Evolutionary conservation across 2,113 vertebrate species (phyloP), one percentile per base, ranked within the genome.

Genomic region (Scartelaos histophorus): DNA sequence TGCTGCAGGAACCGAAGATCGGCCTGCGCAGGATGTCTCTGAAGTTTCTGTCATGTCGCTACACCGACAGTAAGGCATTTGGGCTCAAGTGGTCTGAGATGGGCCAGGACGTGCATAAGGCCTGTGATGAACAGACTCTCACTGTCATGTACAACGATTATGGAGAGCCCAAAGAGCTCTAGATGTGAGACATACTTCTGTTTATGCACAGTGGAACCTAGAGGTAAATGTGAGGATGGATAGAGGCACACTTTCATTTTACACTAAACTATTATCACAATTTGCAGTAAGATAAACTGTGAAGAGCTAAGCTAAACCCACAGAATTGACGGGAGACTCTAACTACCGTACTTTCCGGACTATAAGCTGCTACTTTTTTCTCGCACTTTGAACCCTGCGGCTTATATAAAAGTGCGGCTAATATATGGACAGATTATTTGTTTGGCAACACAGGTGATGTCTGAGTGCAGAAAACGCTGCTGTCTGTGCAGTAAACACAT

Each of bases 121-220:
- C 96, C 0, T 99, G 97, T 0, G 97, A 99, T 65, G 95, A 98
- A 83, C 98, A 99, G 91, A 93, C 89, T 3, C 94, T 99, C 69
- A 94, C 94, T 0, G 92, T 99, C 79, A 95, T 97, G 79, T 98
- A 98, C 86, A 99, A 98, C 13, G 96, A 98, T 89, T 98, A 98
- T 19, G 97, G 97, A 19, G 96, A 98, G 89, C 92, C 93, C 71
- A 98, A 97, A 84, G 97, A 98, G 82, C 91, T 96, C 88, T 99
- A 90, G 95, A 85, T 19, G 6, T 12, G 10, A 17, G 16, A 38
- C n/a, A 19, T 38, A 61, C 7, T 11, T 61, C 34, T 38, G 34
- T 43, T 64, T 21, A 43, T 10, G 34, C 29, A 43, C 61, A 64
- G 13, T 25, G 7, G 35, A 13, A 29, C 25, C 7, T 34, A 34